Evolutionary conservation across 2,888 invertebrate species (phyloP), one percentile per base, ranked within the genome.

Genomic region (Coremacera marginata): DNA sequence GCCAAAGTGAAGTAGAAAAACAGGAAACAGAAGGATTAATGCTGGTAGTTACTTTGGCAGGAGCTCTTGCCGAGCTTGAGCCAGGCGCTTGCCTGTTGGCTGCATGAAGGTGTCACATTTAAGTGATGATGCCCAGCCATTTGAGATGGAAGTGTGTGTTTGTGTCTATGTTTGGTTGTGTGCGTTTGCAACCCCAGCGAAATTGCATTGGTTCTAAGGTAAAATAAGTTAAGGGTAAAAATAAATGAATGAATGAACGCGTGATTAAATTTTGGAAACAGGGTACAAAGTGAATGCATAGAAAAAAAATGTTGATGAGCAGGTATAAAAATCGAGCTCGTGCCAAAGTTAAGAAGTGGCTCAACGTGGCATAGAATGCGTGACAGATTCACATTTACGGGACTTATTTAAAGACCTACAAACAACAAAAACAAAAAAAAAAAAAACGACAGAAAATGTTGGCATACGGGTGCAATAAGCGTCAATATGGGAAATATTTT

Each of bases 11-110:
- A 7, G 22, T 11, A 5, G 11, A 25, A 67, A 22, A 52, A 31
- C 19, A 7, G 22, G 81, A 75, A 82, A 82, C 84, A 86, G 86
- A 82, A 84, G 86, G 84, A 85, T 85, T 85, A 84, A 85, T 85
- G 86, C 84, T 84, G 86, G 84, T 85, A 19, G 62, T 62, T 44
- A 60, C 70, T 68, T 60, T 55, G 51, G 16, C 52, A 49, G n/a
- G 25, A n/a, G 78, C 74, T 72, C 79, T 73, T 75, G 5, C 3
- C 5, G 31, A 31, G 31, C 31, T 5, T 4, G 31, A 80, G 80
- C 76, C 78, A 25, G 19, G 31, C 27, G 52, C 70, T 34, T 51
- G 67, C 71, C 63, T 65, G 71, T 51, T 71, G 51, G 71, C 55
- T 37, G 68, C 51, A 78, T 37, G 82, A 86, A 84, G 84, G 84